Evolutionary conservation across 1,140 invertebrate genomes (phyloP).

Genomic region (Macrobrachium nipponense): DNA sequence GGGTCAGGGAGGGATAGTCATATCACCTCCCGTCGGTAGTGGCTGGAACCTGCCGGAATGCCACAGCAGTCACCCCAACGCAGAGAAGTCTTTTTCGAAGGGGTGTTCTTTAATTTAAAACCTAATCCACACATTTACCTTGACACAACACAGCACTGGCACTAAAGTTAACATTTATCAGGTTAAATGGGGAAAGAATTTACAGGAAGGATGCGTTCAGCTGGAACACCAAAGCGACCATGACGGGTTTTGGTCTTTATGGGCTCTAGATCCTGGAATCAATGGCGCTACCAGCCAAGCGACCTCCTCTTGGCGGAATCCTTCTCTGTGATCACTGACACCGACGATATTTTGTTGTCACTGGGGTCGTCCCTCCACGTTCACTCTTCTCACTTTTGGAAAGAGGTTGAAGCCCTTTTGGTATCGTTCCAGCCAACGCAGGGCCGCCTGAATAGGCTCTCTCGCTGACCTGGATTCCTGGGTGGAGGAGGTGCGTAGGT

Average conservation of each 20-base stretch:
- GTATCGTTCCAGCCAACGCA: background rate
- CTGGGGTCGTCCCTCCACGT: background rate
- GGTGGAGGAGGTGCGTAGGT: constrained; percentile 35
- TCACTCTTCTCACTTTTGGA: background rate
- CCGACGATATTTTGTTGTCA: background rate
- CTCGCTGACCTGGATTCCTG: constrained; percentile 37
- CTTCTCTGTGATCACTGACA: constrained; percentile 4
- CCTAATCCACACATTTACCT: constrained; percentile 85
- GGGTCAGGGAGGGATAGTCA: constrained; percentile 51
- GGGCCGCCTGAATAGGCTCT: constrained; percentile 1
- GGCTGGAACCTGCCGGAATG: constrained; percentile 21
- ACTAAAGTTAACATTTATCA: constrained; percentile 49
- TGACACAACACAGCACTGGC: constrained; percentile 49
- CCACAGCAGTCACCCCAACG: constrained; percentile 91
- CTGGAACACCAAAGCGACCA: constrained; percentile 32
- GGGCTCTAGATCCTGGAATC: constrained; percentile 40
- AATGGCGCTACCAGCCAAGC: constrained; percentile 50
- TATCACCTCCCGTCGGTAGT: constrained; percentile 22
- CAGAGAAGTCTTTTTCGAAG: constrained; percentile 93
- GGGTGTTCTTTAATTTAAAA: constrained; percentile 94
- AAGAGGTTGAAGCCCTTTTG: background rate
- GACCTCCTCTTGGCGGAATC: background rate
- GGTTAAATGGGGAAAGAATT: constrained; percentile 5
- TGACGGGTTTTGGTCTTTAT: constrained; percentile 30
- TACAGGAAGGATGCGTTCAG: constrained; percentile 9